Conservation (phyloP, 2,113 vertebrate genomes). For the Plecotus auritus region DNA sequence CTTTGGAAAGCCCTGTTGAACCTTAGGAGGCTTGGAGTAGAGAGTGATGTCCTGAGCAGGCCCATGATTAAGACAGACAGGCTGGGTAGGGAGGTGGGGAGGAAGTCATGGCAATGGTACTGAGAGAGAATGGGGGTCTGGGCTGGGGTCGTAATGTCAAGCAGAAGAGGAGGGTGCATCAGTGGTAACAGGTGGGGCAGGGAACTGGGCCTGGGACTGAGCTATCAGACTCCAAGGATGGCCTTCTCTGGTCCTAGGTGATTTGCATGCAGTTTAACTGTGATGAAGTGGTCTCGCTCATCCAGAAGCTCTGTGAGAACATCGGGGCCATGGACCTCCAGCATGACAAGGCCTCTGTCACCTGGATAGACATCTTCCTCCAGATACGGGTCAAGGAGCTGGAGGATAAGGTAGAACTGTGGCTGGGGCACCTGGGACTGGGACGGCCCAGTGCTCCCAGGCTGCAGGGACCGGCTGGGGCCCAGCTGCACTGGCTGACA, state of each 20-base stretch:
- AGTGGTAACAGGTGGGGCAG: accelerated
- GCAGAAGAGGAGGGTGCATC: accelerated
- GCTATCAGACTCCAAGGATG: accelerated
- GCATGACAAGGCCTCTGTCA: slow-evolving; percentile 57
- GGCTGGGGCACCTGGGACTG: accelerated
- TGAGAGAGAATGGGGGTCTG: neutral
- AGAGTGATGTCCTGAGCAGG: neutral
- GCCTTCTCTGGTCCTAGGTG: slow-evolving; percentile 19
- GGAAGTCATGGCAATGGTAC: neutral
- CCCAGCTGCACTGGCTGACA: accelerated
- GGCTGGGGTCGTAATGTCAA: neutral
- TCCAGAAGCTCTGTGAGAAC: slow-evolving; percentile 70
- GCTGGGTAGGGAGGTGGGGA: accelerated
- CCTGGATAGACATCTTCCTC: slow-evolving; percentile 65
- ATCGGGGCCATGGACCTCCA: slow-evolving; percentile 46
- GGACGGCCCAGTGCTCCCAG: neutral
- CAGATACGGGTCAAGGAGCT: slow-evolving; percentile 62
- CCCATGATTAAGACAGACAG: accelerated
- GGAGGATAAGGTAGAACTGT: slow-evolving; percentile 58
- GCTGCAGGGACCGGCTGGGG: neutral
- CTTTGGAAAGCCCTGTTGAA: too few relatives aligned
- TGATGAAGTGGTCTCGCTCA: slow-evolving; percentile 57
- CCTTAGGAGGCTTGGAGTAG: neutral
- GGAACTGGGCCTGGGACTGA: neutral
- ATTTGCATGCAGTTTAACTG: slow-evolving; percentile 50